Base-by-base conservation (phyloP, 2,888 invertebrate genomes). In the Pachycephus smyrnensis region DNA sequence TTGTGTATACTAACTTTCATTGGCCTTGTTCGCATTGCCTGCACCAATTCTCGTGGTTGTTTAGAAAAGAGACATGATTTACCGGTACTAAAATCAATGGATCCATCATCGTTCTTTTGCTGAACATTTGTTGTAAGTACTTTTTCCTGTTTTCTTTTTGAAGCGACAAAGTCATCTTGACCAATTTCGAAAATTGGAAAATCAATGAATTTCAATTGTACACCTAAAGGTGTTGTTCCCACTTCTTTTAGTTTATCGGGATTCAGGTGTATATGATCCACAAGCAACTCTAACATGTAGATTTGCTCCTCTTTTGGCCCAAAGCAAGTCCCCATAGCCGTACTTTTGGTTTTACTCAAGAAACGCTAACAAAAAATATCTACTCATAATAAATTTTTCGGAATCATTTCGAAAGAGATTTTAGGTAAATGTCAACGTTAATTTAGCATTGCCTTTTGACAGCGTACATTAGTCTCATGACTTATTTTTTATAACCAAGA, bases 231-330 rank as follows among this genome's bases (percentile, higher is more conserved):
- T 11, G 68, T 37, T 1, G 81, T 79, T 23, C 78, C 82, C 9
- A 83, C 77, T 78, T 81, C 78, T n/a, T 69, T 75, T 6, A 82
- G 71, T 71, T 81, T 82, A 15, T 84, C 81, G 11, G 82, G 69
- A 35, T 78, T 80, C 30, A 87, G 68, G 80, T 82, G 83, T 11
- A 86, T 75, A 30, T 78, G 82, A 36, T 84, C 82, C 23, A 86
- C 82, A 31, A 84, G 80, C 76, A 87, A 80, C 73, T 88, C 87
- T 9, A 88, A 69, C 85, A 87, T 85, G 79, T 85, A 88, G 2
- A 88, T 79, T 79, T 85, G 85, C 31, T 87, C 83, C 75, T 83
- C 73, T n/a, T 80, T 79, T 35, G 36, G 76, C 73, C 76, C 75
- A 76, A 79, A 75, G 68, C 68, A 76, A 75, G 55, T 31, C 30